Base-by-base conservation (phyloP, 1,140 invertebrate genomes). In the Episyrphus balteatus region DNA sequence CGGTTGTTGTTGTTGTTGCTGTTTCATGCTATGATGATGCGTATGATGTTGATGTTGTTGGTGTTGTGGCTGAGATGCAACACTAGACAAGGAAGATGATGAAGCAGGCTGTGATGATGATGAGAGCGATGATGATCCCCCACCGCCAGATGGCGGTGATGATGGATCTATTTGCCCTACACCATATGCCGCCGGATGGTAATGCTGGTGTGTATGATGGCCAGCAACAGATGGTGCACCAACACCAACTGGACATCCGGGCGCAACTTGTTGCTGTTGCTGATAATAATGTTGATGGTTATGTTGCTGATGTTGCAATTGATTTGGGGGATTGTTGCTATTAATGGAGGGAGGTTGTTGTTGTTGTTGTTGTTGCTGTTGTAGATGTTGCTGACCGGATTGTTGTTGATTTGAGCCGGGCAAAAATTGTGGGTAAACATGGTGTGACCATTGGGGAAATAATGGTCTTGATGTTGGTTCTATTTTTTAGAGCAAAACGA, bases 371-470 rank as follows among this genome's bases (percentile, higher is more conserved):
- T 55, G 51, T 42, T 46, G 61, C 49, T 73, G 76, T 68, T 73
- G 73, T 63, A 77, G 77, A 66, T 75, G 73, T 63, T 73, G 71
- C 69, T 77, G 72, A 65, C 74, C 73, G 61, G 64, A 50, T 69
- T 74, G 72, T 70, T 81, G 81, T 54, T 85, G 84, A 73, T 88
- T 85, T 70, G 83, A 82, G 69, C 84, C 84, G 55, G 87, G 86
- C 70, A 90, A 78, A 76, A 89, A 90, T 79, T 90, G 87, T 55
- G 87, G 86, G 71, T 89, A 89, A 60, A 90, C 86, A 74, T 90
- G 86, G 73, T 90, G 86, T 57, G 86, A 89, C 87, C 88, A 90
- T 74, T 90, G 86, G 57, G 87, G 86, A 70, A 90, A 91, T 64
- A 89, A 76, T 58, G 88, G 87, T 66, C 86, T 77, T 50, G 74